phyloP scores from a whole-genome alignment of 2,888 invertebrate species.

The Diplolepis rosae region DNA sequence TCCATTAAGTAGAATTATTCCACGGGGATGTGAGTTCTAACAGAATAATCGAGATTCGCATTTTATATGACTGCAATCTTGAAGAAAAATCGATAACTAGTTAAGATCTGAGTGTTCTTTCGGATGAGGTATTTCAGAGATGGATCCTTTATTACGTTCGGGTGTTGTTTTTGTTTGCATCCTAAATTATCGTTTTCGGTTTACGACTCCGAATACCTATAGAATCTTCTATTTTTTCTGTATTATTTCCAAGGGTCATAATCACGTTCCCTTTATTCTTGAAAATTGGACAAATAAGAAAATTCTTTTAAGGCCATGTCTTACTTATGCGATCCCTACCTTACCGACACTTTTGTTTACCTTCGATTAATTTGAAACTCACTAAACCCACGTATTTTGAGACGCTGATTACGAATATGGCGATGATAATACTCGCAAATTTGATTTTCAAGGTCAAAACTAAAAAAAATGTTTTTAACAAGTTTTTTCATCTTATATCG shows the following conservation, averaged over 20 bases:
- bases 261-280: conserved; percentile 27
- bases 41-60: background rate
- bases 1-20: background rate
- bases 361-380: no score
- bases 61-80: background rate
- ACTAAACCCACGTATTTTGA: no score
- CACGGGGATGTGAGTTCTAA: background rate
- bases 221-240: conserved; percentile 20
- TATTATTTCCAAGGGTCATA: conserved; percentile 23
- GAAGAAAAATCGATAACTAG: background rate
- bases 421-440: no score
- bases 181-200: conserved; percentile 6
- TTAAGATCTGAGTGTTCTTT: background rate
- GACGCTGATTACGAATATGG: no score
- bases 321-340: no score
- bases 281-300: conserved; percentile 30
- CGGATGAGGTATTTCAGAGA: conserved; percentile 28
- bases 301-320: no score
- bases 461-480: no score
- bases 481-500: no score
- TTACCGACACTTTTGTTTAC: no score
- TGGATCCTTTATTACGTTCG: conserved; percentile 46
- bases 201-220: background rate
- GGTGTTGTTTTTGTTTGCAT: conserved; percentile 32
- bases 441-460: no score